Evolutionary conservation across 53 echinoderm and acorn worm genomes (phyloP), one percentile per base, ranked within the genome.

Genomic region (Astropecten irregularis): DNA sequence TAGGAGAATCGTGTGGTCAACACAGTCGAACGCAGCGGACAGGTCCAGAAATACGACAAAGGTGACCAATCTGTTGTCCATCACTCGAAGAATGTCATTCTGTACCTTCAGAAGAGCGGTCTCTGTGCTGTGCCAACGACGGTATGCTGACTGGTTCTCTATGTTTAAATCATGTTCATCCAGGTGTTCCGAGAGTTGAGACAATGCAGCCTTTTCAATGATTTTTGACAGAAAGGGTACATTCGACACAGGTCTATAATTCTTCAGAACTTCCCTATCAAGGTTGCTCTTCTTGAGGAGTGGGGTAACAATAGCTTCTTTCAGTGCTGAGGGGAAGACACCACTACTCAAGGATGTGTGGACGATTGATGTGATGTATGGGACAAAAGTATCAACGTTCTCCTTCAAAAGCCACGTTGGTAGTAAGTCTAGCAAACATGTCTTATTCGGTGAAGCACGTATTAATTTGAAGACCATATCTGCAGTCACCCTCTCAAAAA

Each of bases 191-290:
- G 76, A 57, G 26, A 87, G 38, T 19, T 86, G 51, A 3, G 39
- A 36, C 26, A 76, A 28, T 30, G 42, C 60, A 9, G 66, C 86
- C 2, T 76, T 63, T 40, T 86, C 86, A 31, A 86, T 74, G 28
- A 51, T 35, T 34, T 76, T 76, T 25, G 32, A 47, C 0, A 86
- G 29, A 35, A 81, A 87, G 40, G 68, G 68, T 29, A 86, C 34
- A 36, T 86, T 86, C 19, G 76, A 76, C 44, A 76, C 49, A 29
- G 86, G 86, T 30, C 69, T 68, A 40, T 87, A 87, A 40, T 70
- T 87, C 21, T 69, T 69, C 4, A 81, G 59, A 26, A 20, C 74
- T 60, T 87, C 81, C 26, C 49, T 10, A 57, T 81, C 71, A 30
- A 69, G 61, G 42, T 69, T 87, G n/a, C 59, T 9, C 16, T 69